phyloP scores from a whole-genome alignment of 2,113 vertebrate species.

The Athene cunicularia region DNA sequence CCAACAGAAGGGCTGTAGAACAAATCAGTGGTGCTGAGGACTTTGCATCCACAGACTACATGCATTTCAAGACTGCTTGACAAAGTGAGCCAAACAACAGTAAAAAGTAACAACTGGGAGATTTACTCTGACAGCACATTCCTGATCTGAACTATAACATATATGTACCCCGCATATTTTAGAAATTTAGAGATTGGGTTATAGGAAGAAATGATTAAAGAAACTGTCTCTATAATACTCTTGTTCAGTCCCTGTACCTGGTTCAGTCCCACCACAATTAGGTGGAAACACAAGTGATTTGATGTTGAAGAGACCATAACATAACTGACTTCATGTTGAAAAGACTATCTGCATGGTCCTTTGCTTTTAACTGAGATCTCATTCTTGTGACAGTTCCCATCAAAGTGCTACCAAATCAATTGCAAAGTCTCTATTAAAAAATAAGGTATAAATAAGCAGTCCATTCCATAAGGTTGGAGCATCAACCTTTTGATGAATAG shows the following conservation, averaged over 20 bases:
- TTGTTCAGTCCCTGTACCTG: not conserved
- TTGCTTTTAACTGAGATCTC: not conserved
- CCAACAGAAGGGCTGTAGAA: not conserved
- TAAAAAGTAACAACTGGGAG: not conserved
- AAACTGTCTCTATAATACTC: not conserved
- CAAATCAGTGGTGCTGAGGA: not conserved
- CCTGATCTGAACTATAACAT: not conserved
- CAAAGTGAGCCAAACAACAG: not conserved
- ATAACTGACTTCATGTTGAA: not conserved
- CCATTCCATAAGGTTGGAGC: not conserved
- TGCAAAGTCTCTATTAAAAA: not conserved
- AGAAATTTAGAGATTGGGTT: not conserved
- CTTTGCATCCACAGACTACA: not conserved
- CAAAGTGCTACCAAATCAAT: not conserved
- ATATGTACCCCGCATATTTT: not conserved
- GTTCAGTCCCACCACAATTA: not conserved
- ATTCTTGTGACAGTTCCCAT: not conserved
- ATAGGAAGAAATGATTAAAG: not conserved
- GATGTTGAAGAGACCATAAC: not conserved
- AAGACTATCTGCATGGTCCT: not conserved
- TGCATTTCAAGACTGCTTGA: not conserved
- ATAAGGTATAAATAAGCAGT: not conserved
- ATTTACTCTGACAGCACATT: not conserved
- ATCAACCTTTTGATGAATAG: not conserved
- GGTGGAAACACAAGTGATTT: not conserved